Evolutionary conservation across 2,797 vertebrate genomes (phyloP), one percentile per base, ranked within the genome.

Genomic region (Lacerta viridis): DNA sequence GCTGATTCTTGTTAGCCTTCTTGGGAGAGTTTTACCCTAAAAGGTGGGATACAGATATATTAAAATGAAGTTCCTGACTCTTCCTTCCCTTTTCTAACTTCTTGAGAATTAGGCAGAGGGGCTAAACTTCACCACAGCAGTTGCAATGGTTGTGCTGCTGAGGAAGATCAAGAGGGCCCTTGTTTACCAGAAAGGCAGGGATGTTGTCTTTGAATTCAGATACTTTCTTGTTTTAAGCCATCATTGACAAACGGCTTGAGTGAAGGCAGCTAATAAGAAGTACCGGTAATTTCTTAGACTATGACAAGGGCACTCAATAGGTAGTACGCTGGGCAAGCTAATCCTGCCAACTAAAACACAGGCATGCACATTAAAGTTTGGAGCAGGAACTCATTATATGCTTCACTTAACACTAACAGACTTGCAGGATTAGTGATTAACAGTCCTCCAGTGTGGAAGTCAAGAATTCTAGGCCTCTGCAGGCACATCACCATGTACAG

Each of bases 341-440:
- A 66, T 43, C 59, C 69, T 61, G 50, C 64, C 72, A 76, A 46
- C 59, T 66, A 77, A 64, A 85, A 77, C 75, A 46, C 84, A 85
- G n/a, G 3, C 29, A 10, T 84, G 20, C 33, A 74, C 83, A 84
- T 85, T 77, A 85, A 27, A 1, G 43, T 66, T 77, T 25, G 39
- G 29, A 85, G 61, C 74, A 85, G 59, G 39, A 66, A 68, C 84
- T 66, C 59, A 66, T 85, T 77, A 77, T 29, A 66, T 85, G 74
- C 59, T 77, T 85, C 84, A 64, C 36, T 76, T 77, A 64, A 77
- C 71, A 20, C 74, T 66, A 85, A 20, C 74, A 66, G 27, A 64
- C 39, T 18, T 85, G n/a, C 59, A 25, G 23, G 84, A 77, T 85
- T 85, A 43, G 27, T 66, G 74, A 77, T 85, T 85, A 85, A 76